Evolutionary conservation across 2,113 vertebrate genomes (phyloP).

Genomic region (Pleuronectes platessa): DNA sequence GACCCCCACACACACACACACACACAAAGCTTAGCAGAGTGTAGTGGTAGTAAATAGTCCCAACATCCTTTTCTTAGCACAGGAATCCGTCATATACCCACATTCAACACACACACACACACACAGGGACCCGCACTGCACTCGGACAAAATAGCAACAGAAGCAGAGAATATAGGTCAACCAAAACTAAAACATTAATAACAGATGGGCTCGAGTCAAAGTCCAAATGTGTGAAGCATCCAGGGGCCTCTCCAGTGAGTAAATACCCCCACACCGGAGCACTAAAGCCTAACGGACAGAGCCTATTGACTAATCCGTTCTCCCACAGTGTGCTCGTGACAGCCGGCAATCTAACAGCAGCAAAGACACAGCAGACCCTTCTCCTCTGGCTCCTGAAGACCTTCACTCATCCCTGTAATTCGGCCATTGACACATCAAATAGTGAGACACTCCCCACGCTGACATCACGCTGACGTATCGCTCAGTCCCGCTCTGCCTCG

Average conservation of each 20-base stretch:
- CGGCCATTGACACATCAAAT: conserved; percentile 38
- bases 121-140: not conserved
- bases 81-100: conserved; percentile 2
- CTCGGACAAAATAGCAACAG: conserved; percentile 48
- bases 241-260: conserved; percentile 29
- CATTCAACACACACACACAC: too few species aligned
- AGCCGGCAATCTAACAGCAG: conserved; percentile 12
- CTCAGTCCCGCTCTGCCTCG: not conserved
- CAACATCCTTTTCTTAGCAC: conserved; percentile 21
- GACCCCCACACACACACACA: not conserved
- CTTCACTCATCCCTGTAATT: conserved; percentile 14
- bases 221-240: conserved; percentile 70
- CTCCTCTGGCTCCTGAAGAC: conserved; percentile 32
- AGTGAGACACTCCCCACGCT: conserved; percentile 13
- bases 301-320: conserved; percentile 52
- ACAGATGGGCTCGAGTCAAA: conserved; percentile 72
- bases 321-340: conserved; percentile 21
- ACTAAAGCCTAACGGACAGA: conserved; percentile 26
- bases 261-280: conserved; percentile 50
- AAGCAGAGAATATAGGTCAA: conserved; percentile 78
- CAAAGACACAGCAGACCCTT: conserved; percentile 1
- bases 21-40: not conserved
- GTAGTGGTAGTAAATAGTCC: conserved; percentile 22
- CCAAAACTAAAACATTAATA: conserved; percentile 80
- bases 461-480: not conserved